Evolutionary conservation across 2,888 invertebrate species (phyloP).

Genomic region (Catocala fraxini): DNA sequence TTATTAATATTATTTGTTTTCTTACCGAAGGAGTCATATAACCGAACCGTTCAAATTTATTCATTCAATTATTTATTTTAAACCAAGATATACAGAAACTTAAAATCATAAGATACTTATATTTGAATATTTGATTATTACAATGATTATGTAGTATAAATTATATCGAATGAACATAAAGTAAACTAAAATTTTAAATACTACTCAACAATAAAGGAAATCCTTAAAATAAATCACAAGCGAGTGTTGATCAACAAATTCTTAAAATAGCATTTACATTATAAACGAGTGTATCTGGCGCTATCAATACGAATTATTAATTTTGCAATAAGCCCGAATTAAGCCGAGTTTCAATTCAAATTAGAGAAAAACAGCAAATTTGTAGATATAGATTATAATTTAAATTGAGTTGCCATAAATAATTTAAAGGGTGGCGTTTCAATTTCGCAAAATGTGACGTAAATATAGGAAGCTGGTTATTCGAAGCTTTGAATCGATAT

Average conservation of each 20-base stretch:
- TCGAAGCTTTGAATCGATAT: conserved; percentile 5
- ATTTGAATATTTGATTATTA: not conserved
- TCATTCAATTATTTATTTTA: no score
- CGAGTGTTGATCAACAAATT: conserved; percentile 1
- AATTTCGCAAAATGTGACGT: conserved; percentile 48
- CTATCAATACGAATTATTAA: conserved; percentile 48
- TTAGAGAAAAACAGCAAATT: conserved; percentile 64
- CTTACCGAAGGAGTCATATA: no score
- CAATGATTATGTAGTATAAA: conserved; percentile 6
- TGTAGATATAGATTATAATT: conserved; percentile 58
- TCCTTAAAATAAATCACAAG: not conserved
- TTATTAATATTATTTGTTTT: no score
- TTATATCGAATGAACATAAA: conserved; percentile 6
- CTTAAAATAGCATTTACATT: conserved; percentile 9
- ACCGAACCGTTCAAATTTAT: no score
- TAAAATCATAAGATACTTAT: no score
- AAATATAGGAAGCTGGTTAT: conserved; percentile 44
- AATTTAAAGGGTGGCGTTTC: conserved; percentile 54
- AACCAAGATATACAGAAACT: no score
- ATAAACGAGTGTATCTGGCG: conserved; percentile 2
- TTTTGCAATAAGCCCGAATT: conserved; percentile 51
- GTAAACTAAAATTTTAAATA: no score
- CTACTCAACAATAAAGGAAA: no score
- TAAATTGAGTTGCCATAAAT: conserved; percentile 65
- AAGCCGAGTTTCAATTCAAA: conserved; percentile 57